Percentiles rank a stretch among this genome's conserved stretches.
Evolutionary conservation across 2,113 vertebrate genomes (phyloP).

Genomic region (Ageneiosus marmoratus): DNA sequence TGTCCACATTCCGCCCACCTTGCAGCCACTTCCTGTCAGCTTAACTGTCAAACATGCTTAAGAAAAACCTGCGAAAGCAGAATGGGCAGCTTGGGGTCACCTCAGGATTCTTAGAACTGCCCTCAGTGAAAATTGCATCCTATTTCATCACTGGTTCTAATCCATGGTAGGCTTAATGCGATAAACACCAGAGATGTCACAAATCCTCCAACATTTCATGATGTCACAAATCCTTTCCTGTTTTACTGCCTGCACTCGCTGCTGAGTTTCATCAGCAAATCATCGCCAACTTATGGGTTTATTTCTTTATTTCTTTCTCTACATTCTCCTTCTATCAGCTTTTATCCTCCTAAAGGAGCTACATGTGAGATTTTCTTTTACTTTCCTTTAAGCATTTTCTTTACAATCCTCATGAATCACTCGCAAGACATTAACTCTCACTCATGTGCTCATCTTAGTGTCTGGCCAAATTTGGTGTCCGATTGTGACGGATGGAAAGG

Average conservation of each 20-base stretch:
- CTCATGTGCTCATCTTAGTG: conserved; percentile 14
- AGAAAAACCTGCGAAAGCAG: not conserved
- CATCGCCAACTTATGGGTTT: conserved; percentile 1
- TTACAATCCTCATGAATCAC: conserved; percentile 21
- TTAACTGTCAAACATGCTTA: not conserved
- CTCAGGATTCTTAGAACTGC: not conserved
- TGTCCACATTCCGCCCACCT: not conserved
- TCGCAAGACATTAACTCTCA: conserved; percentile 6
- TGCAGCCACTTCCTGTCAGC: not conserved
- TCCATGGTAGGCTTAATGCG: no score
- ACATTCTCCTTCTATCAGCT: not conserved
- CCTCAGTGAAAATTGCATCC: not conserved
- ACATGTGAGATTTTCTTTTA: conserved; percentile 25
- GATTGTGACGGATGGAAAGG: not conserved
- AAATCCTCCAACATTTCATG: not conserved
- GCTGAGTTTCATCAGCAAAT: not conserved
- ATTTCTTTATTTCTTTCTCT: not conserved
- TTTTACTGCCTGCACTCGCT: not conserved
- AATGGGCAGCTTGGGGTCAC: not conserved
- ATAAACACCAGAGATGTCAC: not conserved
- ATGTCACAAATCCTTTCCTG: not conserved
- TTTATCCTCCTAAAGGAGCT: conserved; percentile 36
- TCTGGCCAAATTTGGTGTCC: conserved; percentile 6
- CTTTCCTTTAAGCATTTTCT: not conserved
- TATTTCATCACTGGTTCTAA: not conserved